Evolutionary conservation across 2,888 invertebrate species (phyloP).

Genomic region (Heliconius ethilla): DNA sequence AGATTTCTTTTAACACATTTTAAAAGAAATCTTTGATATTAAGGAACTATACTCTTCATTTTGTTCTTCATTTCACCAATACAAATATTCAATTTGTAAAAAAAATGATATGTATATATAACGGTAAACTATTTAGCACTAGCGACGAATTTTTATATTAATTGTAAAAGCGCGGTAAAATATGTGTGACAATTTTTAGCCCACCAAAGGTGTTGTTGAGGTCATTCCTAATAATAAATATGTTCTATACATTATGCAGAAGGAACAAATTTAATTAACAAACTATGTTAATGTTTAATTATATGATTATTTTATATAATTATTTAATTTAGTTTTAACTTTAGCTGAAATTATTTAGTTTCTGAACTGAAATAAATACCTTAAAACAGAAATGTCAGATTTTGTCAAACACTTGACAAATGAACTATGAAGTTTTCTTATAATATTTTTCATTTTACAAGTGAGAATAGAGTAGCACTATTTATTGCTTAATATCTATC

Average conservation of each 20-base stretch:
- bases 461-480: not conserved
- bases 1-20: not conserved
- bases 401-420: not conserved
- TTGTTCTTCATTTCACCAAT: slow-evolving; percentile 8
- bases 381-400: not conserved
- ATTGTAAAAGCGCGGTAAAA: not conserved
- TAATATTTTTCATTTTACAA: slow-evolving; percentile 12
- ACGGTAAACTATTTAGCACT: not conserved
- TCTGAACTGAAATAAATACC: not conserved
- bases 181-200: not conserved
- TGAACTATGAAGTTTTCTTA: not conserved
- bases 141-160: not conserved
- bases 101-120: not conserved
- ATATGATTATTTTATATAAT: not conserved
- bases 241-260: not conserved
- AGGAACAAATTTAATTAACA: not conserved
- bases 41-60: slow-evolving; percentile 1
- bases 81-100: not conserved
- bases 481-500: not conserved
- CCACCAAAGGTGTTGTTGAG: not conserved
- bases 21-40: not conserved
- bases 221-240: not conserved
- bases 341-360: not conserved
- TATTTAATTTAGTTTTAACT: not conserved
- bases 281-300: not conserved